Base-by-base conservation (phyloP, 2,797 vertebrate species). In the Spheniscus humboldti region DNA sequence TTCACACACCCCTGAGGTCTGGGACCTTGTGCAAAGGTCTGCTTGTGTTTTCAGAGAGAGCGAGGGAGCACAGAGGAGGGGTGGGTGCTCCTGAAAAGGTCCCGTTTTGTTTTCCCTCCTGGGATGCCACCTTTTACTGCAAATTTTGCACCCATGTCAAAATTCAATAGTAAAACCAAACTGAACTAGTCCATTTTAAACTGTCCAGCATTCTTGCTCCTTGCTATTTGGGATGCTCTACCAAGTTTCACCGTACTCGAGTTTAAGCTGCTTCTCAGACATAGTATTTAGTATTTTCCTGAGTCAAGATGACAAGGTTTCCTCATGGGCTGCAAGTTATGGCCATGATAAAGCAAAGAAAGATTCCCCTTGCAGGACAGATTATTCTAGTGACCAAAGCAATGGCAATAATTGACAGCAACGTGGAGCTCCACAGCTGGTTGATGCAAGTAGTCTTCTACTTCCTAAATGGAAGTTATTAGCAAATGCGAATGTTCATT, bases 31-130 rank as follows among this genome's bases (percentile, higher is more conserved):
- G 27, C 27, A 68, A 25, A 68, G 18, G 2, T 63, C 47, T 88
- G 53, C 10, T 45, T 43, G 3, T 1, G 28, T 18, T 69, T 87
- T 68, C 28, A 50, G 79, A 86, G 63, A 62, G n/a, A 23, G 7
- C 0, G 0, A 63, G 18, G n/a, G 19, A 48, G 20, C 50, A 66
- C 1, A 2, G 47, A 48, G 25, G 25, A 57, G 10, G 30, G 53
- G 13, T 25, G 13, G 23, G 30, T 47, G 43, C 12, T 77, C 37
- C 86, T 77, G 35, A 33, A 55, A 71, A 81, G 31, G 33, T 74
- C 81, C 11, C 3, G 1, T 31, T 73, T 63, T 78, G 6, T 27
- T 53, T 57, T 53, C 47, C 19, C 6, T 67, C 18, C 35, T 22
- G 13, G 41, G 20, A 71, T 66, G 23, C 20, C 50, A 37, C 15